Evolutionary conservation across 2,113 vertebrate genomes (phyloP).

Genomic region (Labrus mixtus): DNA sequence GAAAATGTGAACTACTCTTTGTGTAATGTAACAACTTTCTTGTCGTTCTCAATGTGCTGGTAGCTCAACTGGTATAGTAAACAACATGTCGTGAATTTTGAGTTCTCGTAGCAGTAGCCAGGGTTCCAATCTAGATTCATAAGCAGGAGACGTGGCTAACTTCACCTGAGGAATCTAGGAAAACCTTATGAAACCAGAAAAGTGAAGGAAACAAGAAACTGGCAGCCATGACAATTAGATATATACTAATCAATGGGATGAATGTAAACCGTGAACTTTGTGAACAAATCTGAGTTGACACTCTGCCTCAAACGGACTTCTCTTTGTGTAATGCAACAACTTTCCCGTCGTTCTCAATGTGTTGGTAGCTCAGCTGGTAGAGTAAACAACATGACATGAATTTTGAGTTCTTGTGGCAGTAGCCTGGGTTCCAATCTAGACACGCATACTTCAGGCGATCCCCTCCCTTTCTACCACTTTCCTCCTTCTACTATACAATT

Average conservation of each 20-base stretch:
- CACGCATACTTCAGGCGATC: too few species aligned
- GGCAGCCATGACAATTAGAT: constrained; percentile 20
- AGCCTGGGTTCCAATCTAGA: too few species aligned
- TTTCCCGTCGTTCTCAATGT: constrained; percentile 29
- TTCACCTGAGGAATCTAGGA: constrained; percentile 18
- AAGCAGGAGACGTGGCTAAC: constrained; percentile 35
- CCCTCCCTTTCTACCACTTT: too few species aligned
- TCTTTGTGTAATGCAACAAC: constrained; percentile 40
- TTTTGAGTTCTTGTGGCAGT: constrained; percentile 18
- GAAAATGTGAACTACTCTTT: not conserved
- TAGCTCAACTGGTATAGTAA: constrained; percentile 31
- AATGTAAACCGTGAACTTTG: constrained; percentile 40
- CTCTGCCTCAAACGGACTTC: constrained; percentile 33
- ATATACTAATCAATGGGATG: constrained; percentile 49
- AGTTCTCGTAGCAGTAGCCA: not conserved
- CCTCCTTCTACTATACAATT: too few species aligned
- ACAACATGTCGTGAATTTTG: constrained; percentile 40
- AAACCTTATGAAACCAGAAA: constrained; percentile 8
- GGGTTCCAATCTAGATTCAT: constrained; percentile 1
- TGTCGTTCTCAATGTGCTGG: constrained; percentile 30
- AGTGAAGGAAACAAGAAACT: constrained; percentile 26
- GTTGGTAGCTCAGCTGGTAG: constrained; percentile 34
- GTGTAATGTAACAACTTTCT: constrained; percentile 46
- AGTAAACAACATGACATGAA: constrained; percentile 34
- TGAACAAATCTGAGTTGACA: constrained; percentile 53